Conservation (phyloP, 2,113 vertebrate genomes). For the Condylura cristata region DNA sequence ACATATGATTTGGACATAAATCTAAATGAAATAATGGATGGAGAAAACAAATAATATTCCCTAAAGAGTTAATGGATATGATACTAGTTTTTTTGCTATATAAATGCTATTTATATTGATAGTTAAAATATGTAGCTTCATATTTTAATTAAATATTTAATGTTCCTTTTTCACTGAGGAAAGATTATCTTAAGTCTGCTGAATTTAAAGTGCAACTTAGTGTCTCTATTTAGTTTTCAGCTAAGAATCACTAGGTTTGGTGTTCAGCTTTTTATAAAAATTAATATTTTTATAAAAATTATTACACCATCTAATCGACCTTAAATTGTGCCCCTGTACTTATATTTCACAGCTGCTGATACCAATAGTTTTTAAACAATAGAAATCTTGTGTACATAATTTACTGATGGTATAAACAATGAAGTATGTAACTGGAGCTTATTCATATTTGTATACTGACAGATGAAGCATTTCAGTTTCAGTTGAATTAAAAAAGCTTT, state of each 20-base stretch:
- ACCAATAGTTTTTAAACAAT: slow-evolving; percentile 28
- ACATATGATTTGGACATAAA: background rate
- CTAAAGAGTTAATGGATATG: background rate
- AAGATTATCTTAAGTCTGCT: slow-evolving; percentile 2
- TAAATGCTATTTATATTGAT: slow-evolving; percentile 20
- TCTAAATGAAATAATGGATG: background rate
- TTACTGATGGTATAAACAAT: slow-evolving; percentile 60
- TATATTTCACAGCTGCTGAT: slow-evolving; percentile 28
- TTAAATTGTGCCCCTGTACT: slow-evolving; percentile 41
- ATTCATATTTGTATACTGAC: slow-evolving; percentile 61
- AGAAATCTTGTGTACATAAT: slow-evolving; percentile 56
- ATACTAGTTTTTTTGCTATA: background rate
- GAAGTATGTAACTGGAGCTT: slow-evolving; percentile 41
- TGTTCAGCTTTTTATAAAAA: slow-evolving; percentile 53
- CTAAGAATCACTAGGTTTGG: slow-evolving; percentile 40
- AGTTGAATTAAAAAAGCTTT: slow-evolving; percentile 61
- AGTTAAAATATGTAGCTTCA: background rate
- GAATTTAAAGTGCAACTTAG: slow-evolving; percentile 44
- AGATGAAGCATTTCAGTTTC: slow-evolving; percentile 58
- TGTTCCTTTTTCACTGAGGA: background rate
- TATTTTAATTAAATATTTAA: slow-evolving; percentile 41
- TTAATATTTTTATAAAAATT: slow-evolving; percentile 63
- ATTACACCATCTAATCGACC: slow-evolving; percentile 39
- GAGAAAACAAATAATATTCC: slow-evolving; percentile 29
- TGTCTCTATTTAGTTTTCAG: background rate